Evolutionary conservation across 2,797 vertebrate species (phyloP), one percentile per base, ranked within the genome.

Genomic region (Vespertilio murinus): DNA sequence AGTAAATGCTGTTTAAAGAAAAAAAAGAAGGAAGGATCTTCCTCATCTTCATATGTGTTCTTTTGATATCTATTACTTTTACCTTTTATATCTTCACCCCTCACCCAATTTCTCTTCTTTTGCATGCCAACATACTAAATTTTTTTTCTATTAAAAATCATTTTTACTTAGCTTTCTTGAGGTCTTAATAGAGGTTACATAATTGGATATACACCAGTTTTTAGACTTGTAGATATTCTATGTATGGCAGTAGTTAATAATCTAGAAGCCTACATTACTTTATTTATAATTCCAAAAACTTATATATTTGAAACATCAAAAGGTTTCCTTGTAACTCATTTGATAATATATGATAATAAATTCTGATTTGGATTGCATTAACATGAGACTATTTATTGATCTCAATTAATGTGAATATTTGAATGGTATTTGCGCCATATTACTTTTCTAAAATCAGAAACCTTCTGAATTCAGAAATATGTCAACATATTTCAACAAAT

Each of bases 381-480:
- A n/a, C 13, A 45, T n/a, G 42, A 81, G 47, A 67, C 61, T 75
- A 33, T 61, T 83, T 84, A 73, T 7, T 87, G 56, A 78, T 59
- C 18, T 84, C 47, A 74, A 18, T 87, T 91, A 71, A 88, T 83
- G 5, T 90, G 65, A 81, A 33, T 84, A 33, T 83, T 59, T 52
- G 87, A 88, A 75, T 45, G 2, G 4, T 35, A 67, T 90, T 74
- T 65, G 9, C 93, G 9, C 8, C 33, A 80, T 7, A 90, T 59
- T 90, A 59, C 23, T 95, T 88, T 83, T 61, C 54, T 74, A 56
- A 86, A 96, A 52, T 70, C 20, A 80, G 75, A 69, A 94, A 78
- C 18, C 25, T 90, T 74, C 30, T 82, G n/a, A 86, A 67, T 84
- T 90, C 42, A 73, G 42, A 88, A 89, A 79, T 16, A 84, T 8